Conservation (phyloP, 2,797 vertebrate species). For the Sebastes itinus region DNA sequence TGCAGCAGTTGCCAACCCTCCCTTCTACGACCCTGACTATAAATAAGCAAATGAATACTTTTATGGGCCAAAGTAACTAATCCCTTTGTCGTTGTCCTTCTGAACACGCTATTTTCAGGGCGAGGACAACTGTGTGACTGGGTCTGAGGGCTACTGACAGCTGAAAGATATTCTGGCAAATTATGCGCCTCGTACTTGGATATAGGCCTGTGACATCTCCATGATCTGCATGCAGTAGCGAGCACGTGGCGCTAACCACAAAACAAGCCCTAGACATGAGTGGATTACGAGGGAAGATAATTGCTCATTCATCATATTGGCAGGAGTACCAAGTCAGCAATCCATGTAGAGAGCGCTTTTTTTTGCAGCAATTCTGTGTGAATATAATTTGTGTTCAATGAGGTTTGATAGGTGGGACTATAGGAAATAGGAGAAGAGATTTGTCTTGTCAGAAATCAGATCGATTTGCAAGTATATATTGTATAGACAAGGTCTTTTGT, state of each 20-base stretch:
- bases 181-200: conserved; percentile 72
- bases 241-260: conserved; percentile 53
- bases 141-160: conserved; percentile 88
- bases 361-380: neutral
- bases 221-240: conserved; percentile 70
- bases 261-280: conserved; percentile 58
- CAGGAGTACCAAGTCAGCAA: conserved; percentile 63
- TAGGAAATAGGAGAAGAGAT: neutral
- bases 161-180: conserved; percentile 89
- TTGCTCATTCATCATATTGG: conserved; percentile 67
- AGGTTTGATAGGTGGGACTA: conserved; percentile 19
- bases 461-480: neutral
- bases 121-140: conserved; percentile 84
- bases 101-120: conserved; percentile 90
- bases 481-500: neutral
- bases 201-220: conserved; percentile 79
- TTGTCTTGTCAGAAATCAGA: conserved; percentile 21
- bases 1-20: conserved; percentile 68
- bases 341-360: conserved; percentile 3
- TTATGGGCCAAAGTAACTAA: conserved; percentile 85
- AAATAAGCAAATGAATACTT: conserved; percentile 85
- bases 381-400: conserved; percentile 47
- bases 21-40: conserved; percentile 71
- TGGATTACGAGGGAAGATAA: conserved; percentile 53
- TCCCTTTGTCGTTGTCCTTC: conserved; percentile 90